Conservation (phyloP, 2,888 invertebrate species). For the Drosophila fulvimacula region DNA sequence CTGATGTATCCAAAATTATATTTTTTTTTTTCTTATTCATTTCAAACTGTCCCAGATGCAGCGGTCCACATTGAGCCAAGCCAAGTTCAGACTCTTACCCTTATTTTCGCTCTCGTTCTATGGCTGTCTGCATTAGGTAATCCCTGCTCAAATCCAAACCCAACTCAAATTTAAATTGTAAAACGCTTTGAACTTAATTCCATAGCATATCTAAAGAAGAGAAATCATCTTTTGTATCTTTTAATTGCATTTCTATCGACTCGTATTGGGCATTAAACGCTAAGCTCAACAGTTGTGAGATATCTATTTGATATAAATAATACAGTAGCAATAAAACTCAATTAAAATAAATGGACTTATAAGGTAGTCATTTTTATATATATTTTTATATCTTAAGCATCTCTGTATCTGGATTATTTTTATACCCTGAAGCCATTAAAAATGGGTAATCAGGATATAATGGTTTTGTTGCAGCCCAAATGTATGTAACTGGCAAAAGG, state of each 20-base stretch:
- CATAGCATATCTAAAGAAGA: background rate
- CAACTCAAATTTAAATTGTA: constrained; percentile 10
- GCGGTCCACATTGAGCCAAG: constrained; percentile 3
- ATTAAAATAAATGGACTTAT: too few relatives aligned
- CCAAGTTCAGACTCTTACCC: background rate
- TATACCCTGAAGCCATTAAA: too few relatives aligned
- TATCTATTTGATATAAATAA: constrained; percentile 2
- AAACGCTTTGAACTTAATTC: constrained; percentile 23
- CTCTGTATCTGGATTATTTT: too few relatives aligned
- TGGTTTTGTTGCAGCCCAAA: too few relatives aligned
- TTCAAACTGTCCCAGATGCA: constrained; percentile 24
- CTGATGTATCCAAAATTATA: constrained; percentile 18
- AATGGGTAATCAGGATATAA: too few relatives aligned
- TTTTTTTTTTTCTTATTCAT: background rate
- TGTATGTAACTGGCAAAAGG: too few relatives aligned
- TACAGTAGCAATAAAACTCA: background rate
- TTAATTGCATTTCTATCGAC: constrained; percentile 3
- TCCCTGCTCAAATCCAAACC: constrained; percentile 5
- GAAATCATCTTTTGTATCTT: constrained; percentile 1
- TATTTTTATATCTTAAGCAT: too few relatives aligned
- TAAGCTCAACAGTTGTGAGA: constrained; percentile 13
- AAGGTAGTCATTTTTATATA: too few relatives aligned
- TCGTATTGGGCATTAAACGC: background rate
- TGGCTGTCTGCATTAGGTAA: background rate
- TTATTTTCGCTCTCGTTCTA: background rate